A percentile compares a stretch with the other conserved stretches of the same genome.
Conservation (phyloP, 1,140 invertebrate species). For the Drosophila lini region DNA sequence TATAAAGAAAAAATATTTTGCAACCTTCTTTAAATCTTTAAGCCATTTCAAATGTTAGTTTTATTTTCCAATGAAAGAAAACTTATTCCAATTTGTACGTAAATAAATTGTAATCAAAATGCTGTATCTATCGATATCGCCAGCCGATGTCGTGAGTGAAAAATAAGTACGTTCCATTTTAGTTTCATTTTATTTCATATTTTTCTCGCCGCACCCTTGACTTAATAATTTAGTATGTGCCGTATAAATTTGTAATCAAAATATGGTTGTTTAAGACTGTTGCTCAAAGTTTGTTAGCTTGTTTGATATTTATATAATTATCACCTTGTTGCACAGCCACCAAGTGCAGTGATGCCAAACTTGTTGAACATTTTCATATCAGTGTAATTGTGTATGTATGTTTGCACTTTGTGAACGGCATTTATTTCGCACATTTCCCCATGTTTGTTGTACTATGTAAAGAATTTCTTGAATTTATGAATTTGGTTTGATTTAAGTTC, state of each 20-base stretch:
- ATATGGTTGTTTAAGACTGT: constrained; percentile 42
- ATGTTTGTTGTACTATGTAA: constrained; percentile 4
- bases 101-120: neutral
- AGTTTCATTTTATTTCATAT: constrained; percentile 1
- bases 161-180: constrained; percentile 1
- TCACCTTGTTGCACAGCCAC: constrained; percentile 3
- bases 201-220: constrained; percentile 36
- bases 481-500: neutral
- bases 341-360: constrained; percentile 18
- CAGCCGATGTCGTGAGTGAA: constrained; percentile 9
- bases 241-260: constrained; percentile 54
- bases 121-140: constrained; percentile 5
- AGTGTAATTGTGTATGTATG: constrained; percentile 37
- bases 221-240: constrained; percentile 53
- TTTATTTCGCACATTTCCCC: constrained; percentile 23
- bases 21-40: no score
- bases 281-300: constrained; percentile 30
- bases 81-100: neutral
- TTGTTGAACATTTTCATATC: constrained; percentile 25
- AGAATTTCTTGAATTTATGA: neutral
- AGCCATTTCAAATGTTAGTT: no score
- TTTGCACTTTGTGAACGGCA: constrained; percentile 18
- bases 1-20: no score
- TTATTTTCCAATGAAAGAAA: no score
- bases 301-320: constrained; percentile 41